Evolutionary conservation across 2,888 invertebrate genomes (phyloP), one percentile per base, ranked within the genome.

Genomic region (Pandemis heparana): DNA sequence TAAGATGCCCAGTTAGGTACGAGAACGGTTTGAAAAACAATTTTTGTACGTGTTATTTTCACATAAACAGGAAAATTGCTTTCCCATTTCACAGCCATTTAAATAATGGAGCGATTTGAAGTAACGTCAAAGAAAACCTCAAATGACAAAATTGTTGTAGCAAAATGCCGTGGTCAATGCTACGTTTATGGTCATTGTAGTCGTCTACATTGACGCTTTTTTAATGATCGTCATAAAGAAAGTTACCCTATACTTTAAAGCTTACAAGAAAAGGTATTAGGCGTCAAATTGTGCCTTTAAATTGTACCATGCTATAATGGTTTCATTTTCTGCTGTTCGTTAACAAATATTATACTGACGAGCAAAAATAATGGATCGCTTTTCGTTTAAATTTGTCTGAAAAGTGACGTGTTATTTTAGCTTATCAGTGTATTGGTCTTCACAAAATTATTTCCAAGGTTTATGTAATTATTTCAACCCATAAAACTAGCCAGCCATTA

Each of bases 101-200:
- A 64, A 69, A 69, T 74, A 69, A 74, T 69, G 51, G 65, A 10
- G 12, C 62, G 43, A 71, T 68, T 69, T 76, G n/a, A 32, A n/a
- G 14, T 66, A 56, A 62, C 63, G 69, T 60, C 51, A 53, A 68
- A 46, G 61, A 32, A 75, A 72, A 69, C 72, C 72, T 72, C 67
- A 73, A 75, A 67, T 66, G 66, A 71, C 64, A 48, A 63, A 67
- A 71, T 38, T 60, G 63, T 51, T 60, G 59, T 43, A 59, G 66
- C 61, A 61, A 46, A 63, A 64, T 69, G 73, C 41, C 63, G 64
- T 59, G 68, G 73, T 74, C 69, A 59, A 23, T 9, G 43, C 43
- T n/a, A 43, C 60, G 61, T 65, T 74, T 74, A 60, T 16, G 23
- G 12, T 41, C 14, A 73, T 53, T 65, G 69, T 70, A 41, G 32